These are phyloP conservation scores for Scalopus aquaticus DNA, from an alignment of 2,113 vertebrate genomes.

Conservation along the genomic window DNA sequence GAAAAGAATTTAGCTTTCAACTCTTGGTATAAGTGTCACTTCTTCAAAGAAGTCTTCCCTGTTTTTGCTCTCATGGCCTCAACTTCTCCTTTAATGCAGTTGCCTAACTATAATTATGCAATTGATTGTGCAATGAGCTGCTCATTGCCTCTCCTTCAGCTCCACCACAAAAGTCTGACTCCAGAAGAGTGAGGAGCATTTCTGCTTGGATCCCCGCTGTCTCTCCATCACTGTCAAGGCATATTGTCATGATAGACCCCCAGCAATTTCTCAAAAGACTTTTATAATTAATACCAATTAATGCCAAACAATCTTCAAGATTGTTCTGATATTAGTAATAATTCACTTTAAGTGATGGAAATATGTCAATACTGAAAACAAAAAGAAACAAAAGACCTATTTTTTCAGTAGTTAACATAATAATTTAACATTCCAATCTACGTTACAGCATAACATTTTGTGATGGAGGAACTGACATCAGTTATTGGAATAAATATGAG, in stretches of 20 bases:
- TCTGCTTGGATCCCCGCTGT: not conserved
- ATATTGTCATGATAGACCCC: not conserved
- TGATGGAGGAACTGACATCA: constrained; percentile 79
- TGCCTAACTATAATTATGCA: not conserved
- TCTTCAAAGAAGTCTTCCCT: not conserved
- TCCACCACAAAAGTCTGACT: not conserved
- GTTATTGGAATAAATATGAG: constrained; percentile 68
- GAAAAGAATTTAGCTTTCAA: not conserved
- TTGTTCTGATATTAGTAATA: not conserved
- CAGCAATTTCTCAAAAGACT: not conserved
- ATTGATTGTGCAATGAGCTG: not conserved
- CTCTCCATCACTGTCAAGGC: not conserved
- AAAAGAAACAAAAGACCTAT: not conserved
- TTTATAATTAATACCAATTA: not conserved
- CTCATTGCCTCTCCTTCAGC: not conserved
- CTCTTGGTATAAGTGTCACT: not conserved
- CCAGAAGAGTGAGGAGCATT: not conserved
- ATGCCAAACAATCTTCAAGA: not conserved
- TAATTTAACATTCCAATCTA: constrained; percentile 44
- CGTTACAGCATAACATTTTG: constrained; percentile 77
- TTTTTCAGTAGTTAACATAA: not conserved
- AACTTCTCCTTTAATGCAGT: not conserved
- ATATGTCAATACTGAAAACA: not conserved
- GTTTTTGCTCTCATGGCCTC: not conserved
- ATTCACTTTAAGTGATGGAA: not conserved